Evolutionary conservation across 2,888 invertebrate species (phyloP).

Genomic region (Nasonovia ribisnigri): DNA sequence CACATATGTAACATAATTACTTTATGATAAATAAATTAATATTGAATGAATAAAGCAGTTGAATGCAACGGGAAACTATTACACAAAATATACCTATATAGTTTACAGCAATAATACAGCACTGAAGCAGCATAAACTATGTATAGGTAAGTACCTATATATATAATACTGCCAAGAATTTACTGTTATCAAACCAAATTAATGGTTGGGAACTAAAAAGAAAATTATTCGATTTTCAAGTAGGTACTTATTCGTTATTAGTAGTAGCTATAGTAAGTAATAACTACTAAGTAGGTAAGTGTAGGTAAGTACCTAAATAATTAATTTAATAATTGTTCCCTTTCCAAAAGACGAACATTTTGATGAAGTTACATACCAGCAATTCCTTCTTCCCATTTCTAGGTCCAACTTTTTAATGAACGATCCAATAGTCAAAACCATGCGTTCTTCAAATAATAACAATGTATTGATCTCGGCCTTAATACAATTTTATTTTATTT

Average conservation of each 20-base stretch:
- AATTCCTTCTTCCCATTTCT: too few relatives aligned
- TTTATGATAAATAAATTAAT: neutral
- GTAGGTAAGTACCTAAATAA: neutral
- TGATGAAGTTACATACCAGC: neutral
- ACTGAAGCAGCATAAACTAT: too few relatives aligned
- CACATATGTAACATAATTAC: too few relatives aligned
- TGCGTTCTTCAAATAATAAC: too few relatives aligned
- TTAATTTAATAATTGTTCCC: neutral
- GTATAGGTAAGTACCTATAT: neutral
- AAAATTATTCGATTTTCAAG: neutral
- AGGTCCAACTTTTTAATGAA: too few relatives aligned
- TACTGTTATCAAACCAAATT: neutral
- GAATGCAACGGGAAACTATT: neutral
- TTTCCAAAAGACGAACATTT: neutral
- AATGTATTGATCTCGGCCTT: too few relatives aligned
- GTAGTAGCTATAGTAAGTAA: neutral
- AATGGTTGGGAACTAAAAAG: neutral
- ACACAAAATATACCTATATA: neutral
- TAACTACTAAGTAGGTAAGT: neutral
- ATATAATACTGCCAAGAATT: neutral
- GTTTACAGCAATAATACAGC: neutral
- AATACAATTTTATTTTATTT: too few relatives aligned
- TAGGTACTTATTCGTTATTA: neutral
- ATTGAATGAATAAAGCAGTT: too few relatives aligned
- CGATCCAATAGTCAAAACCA: too few relatives aligned